These are phyloP conservation scores for Heliconius hermathena DNA, from an alignment of 1,140 invertebrate genomes.

Conservation along the genomic window DNA sequence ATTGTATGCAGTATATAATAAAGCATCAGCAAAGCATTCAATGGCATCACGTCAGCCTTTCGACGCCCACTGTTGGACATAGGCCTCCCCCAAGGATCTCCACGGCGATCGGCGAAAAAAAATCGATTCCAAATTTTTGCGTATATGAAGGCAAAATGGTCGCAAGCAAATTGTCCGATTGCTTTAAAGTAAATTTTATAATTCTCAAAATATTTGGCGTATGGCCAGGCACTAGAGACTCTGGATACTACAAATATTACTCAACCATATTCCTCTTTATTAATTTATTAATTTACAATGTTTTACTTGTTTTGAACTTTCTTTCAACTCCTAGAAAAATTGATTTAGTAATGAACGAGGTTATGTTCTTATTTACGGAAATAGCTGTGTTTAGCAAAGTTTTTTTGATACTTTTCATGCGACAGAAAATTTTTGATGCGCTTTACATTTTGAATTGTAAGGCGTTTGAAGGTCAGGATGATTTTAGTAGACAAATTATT, in stretches of 20 bases:
- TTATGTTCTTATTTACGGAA: conserved; percentile 66
- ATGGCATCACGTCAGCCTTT: too few relatives aligned
- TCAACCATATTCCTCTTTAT: conserved; percentile 51
- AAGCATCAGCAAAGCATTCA: too few relatives aligned
- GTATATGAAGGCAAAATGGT: conserved; percentile 17
- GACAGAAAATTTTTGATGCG: conserved; percentile 53
- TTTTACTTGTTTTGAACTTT: conserved; percentile 56
- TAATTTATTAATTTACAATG: conserved; percentile 50
- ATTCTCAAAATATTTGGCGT: conserved; percentile 57
- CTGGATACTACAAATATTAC: conserved; percentile 57
- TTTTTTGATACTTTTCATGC: conserved; percentile 54
- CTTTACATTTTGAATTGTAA: conserved; percentile 56
- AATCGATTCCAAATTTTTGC: too few relatives aligned
- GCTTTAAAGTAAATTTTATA: conserved; percentile 52
- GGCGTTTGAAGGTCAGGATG: conserved; percentile 52
- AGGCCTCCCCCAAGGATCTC: too few relatives aligned
- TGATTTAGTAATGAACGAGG: conserved; percentile 59
- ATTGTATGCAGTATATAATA: neutral
- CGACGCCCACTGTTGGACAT: too few relatives aligned
- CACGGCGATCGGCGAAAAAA: too few relatives aligned
- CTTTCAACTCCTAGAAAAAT: conserved; percentile 56
- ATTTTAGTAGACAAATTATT: conserved; percentile 47
- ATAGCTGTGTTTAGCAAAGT: conserved; percentile 53
- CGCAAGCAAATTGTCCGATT: conserved; percentile 39
- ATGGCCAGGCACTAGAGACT: conserved; percentile 47